Percentiles rank a stretch among this genome's conserved stretches.
Conservation (phyloP, 2,113 vertebrate species). For the Azemiops feae region DNA sequence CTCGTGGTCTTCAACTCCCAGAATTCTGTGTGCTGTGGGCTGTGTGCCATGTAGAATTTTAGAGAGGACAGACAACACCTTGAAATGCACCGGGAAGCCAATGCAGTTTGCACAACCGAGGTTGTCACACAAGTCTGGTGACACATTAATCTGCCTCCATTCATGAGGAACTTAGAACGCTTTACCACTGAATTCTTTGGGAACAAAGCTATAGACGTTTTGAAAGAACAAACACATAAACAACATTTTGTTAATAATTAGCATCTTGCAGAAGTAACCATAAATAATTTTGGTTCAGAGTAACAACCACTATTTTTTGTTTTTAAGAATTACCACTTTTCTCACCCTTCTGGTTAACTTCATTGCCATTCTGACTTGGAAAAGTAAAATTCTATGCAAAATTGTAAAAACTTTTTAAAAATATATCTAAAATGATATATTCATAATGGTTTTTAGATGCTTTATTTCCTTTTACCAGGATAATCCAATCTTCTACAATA, state of each 20-base stretch:
- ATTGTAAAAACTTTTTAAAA: background rate
- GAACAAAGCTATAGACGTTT: constrained; percentile 17
- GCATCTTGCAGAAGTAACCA: constrained; percentile 53
- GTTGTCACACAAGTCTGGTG: background rate
- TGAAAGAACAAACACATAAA: constrained; percentile 21
- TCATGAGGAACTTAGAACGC: background rate
- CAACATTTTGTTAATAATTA: constrained; percentile 54
- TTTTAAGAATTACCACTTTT: constrained; percentile 66
- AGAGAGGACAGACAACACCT: background rate
- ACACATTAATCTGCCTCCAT: background rate
- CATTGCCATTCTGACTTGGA: constrained; percentile 64
- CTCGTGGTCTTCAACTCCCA: too few relatives aligned
- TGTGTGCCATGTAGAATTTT: background rate
- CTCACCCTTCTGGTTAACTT: constrained; percentile 70
- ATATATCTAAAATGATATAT: background rate
- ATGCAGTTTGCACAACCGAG: background rate
- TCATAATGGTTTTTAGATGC: constrained; percentile 65
- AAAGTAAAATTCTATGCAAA: constrained; percentile 49
- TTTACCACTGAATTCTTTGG: constrained; percentile 29
- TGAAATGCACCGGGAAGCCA: background rate
- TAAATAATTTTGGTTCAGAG: constrained; percentile 63
- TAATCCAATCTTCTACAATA: constrained; percentile 60
- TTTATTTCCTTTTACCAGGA: constrained; percentile 68
- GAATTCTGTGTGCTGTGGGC: too few relatives aligned
- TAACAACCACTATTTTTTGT: constrained; percentile 54